These are phyloP conservation scores for Calliopsis andreniformis DNA, from an alignment of 1,140 invertebrate species.

Conservation along the genomic window DNA sequence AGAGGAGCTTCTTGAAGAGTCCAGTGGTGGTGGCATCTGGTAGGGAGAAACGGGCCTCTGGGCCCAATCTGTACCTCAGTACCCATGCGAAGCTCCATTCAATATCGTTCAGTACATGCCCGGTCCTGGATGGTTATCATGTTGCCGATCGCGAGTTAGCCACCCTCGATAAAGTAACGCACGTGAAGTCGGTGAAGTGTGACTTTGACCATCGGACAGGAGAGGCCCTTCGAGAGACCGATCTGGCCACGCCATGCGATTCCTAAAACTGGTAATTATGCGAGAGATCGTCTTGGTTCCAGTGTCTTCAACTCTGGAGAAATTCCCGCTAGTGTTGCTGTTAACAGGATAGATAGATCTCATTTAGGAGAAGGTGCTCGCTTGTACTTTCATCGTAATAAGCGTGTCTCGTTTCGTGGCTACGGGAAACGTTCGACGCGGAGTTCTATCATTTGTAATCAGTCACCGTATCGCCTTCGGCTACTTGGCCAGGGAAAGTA, in stretches of 20 bases:
- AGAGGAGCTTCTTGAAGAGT: conserved; percentile 75
- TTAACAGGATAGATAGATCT: conserved; percentile 1
- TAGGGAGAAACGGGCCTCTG: conserved; percentile 74
- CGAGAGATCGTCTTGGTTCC: neutral
- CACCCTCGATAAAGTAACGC: conserved; percentile 41
- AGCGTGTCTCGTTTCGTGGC: conserved; percentile 37
- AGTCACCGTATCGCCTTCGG: conserved; percentile 59
- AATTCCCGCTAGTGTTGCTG: conserved; percentile 9
- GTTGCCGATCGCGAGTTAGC: conserved; percentile 67
- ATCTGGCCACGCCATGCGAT: conserved; percentile 62
- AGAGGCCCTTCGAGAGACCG: conserved; percentile 1
- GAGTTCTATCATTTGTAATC: conserved; percentile 61
- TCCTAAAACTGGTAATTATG: conserved; percentile 72
- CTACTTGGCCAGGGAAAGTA: conserved; percentile 57
- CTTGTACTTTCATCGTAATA: conserved; percentile 66
- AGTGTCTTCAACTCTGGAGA: neutral
- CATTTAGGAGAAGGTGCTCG: conserved; percentile 19
- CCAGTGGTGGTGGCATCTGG: conserved; percentile 70
- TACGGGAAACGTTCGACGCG: conserved; percentile 31
- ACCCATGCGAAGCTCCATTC: conserved; percentile 71
- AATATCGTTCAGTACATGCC: conserved; percentile 61
- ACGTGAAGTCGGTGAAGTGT: conserved; percentile 63
- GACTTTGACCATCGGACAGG: conserved; percentile 20
- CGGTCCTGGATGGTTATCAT: conserved; percentile 68
- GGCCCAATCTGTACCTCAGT: conserved; percentile 75